Evolutionary conservation across 92 coral and sea anemone species (phyloP).

Genomic region (Epizoanthus illoricatus): DNA sequence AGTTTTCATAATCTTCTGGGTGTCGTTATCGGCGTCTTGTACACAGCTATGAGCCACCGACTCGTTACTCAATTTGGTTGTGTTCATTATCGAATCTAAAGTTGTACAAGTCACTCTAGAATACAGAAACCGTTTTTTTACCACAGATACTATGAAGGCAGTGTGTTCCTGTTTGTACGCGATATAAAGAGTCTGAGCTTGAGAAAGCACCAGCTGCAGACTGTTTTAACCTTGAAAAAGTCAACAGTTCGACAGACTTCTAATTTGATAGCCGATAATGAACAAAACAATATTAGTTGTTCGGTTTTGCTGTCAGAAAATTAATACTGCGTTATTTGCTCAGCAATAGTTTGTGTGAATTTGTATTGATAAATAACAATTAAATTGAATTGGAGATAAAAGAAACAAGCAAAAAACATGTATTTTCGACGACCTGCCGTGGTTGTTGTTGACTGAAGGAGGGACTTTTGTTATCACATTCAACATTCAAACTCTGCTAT

Average conservation of each 20-base stretch:
- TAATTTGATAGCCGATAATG: conserved; percentile 5
- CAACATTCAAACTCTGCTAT: no score
- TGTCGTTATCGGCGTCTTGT: not conserved
- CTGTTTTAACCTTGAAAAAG: not conserved
- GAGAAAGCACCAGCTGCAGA: not conserved
- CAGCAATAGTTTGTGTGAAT: not conserved
- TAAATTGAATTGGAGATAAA: no score
- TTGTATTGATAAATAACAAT: no score
- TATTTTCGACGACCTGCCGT: no score
- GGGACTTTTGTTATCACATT: no score
- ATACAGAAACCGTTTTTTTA: not conserved
- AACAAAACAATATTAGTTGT: not conserved
- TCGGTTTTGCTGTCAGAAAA: conserved; percentile 8
- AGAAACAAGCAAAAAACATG: no score
- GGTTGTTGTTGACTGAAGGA: no score
- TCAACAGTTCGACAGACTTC: conserved; percentile 11
- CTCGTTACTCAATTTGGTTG: not conserved
- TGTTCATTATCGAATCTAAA: not conserved
- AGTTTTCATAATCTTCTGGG: conserved; percentile 13
- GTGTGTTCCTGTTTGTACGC: not conserved
- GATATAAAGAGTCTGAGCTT: not conserved
- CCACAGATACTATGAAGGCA: not conserved
- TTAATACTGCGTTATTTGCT: not conserved
- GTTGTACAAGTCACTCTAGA: not conserved
- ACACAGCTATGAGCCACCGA: not conserved